A percentile compares a stretch with the other conserved stretches of the same genome.
phyloP scores from a whole-genome alignment of 2,113 vertebrate genomes.

The Leptodactylus fuscus region DNA sequence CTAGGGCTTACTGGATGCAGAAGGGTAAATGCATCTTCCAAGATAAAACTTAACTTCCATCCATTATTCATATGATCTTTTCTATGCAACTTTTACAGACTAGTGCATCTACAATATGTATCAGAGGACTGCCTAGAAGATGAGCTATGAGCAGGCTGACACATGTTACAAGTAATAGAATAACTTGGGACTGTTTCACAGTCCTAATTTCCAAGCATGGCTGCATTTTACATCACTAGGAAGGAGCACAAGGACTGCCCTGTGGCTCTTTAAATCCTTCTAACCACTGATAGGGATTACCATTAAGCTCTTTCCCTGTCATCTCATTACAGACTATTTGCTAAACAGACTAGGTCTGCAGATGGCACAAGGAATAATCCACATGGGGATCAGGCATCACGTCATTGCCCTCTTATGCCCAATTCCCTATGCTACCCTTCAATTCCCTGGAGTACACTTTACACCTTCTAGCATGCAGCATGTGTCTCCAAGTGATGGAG shows the following conservation, averaged over 20 bases:
- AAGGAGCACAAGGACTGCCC: constrained; percentile 10
- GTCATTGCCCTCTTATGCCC: constrained; percentile 7
- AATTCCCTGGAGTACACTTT: not conserved
- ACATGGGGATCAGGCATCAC: constrained; percentile 34
- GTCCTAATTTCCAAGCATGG: constrained; percentile 11
- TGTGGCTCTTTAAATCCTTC: constrained; percentile 35
- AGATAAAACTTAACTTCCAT: not conserved
- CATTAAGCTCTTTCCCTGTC: constrained; percentile 36
- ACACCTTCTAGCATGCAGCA: not conserved
- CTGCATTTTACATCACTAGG: constrained; percentile 25
- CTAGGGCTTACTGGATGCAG: too few relatives aligned
- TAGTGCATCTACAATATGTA: not conserved
- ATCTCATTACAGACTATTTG: constrained; percentile 49
- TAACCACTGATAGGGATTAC: constrained; percentile 55
- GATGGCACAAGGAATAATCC: constrained; percentile 52
- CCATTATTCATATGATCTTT: not conserved
- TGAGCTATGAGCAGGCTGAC: not conserved
- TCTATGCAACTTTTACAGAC: not conserved
- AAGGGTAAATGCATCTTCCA: not conserved
- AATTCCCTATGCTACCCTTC: constrained; percentile 5
- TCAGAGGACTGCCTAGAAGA: not conserved
- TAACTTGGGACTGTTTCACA: not conserved
- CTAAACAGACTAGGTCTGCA: constrained; percentile 36
- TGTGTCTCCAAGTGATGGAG: constrained; percentile 2
- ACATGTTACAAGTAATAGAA: not conserved